Evolutionary conservation across 2,888 invertebrate genomes (phyloP), one percentile per base, ranked within the genome.

Genomic region (Ctenicera cuprea): DNA sequence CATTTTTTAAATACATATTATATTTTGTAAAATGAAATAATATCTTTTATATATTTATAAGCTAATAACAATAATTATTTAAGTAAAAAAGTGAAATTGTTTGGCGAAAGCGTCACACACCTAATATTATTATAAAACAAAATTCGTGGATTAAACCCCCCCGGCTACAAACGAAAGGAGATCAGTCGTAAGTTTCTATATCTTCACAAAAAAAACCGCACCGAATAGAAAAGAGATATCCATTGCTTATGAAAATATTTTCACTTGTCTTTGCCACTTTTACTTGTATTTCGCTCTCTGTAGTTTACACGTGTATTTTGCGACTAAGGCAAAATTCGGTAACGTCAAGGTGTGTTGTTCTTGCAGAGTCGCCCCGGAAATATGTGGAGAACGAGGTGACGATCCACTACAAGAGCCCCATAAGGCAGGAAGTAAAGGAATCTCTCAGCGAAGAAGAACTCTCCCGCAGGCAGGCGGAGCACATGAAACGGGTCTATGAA

Each of bases 301-400:
- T 64, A 30, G 45, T 66, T 66, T 66, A 43, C 66, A 66, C 66
- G 54, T 18, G 52, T 41, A 57, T 16, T 52, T 64, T 18, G 18
- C 26, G 33, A 16, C 50, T 11, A 50, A 22, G 9, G 11, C 18
- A 45, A 9, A 45, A 18, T 18, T 16, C 45, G 8, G 18, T 16
- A 18, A 16, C 16, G 18, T 45, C 11, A 45, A 41, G 12, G 41
- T 52, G 48, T 54, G 9, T 33, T 33, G 71, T 77, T 75, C 50
- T 84, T 85, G 30, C 87, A 96, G 96, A 95, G 89, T 95, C 95
- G 82, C 95, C 95, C 64, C 92, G 95, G 85, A 94, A 94, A 82
- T 97, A 96, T 90, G 93, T 95, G 86, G 96, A 96, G 89, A 94
- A 95, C 86, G 96, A 97, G 88, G 97, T 97, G 84, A 97, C 96